Evolutionary conservation across 1,140 invertebrate genomes (phyloP).

Genomic region (Drosophila paulistorum): DNA sequence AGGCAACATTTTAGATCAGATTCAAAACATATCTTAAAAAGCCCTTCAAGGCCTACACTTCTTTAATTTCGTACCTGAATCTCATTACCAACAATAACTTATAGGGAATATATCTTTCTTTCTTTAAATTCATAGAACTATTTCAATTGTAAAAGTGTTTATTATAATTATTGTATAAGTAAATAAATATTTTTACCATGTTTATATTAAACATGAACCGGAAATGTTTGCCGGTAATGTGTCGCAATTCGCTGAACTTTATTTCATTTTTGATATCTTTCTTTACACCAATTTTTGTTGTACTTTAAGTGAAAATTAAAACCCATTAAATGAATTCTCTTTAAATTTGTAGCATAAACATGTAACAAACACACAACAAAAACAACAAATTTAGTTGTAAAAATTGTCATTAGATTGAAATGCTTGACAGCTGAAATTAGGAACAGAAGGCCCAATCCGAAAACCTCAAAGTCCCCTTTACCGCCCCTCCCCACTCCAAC

Average conservation of each 20-base stretch:
- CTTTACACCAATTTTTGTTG: slow-evolving; percentile 8
- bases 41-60: not conserved
- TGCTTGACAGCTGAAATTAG: not conserved
- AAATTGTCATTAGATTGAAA: slow-evolving; percentile 59
- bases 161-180: too few relatives aligned
- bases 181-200: not conserved
- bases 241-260: slow-evolving; percentile 37
- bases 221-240: slow-evolving; percentile 52
- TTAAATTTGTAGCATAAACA: slow-evolving; percentile 56
- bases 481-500: not conserved
- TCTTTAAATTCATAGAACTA: too few relatives aligned
- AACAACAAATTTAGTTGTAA: slow-evolving; percentile 58
- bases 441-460: slow-evolving; percentile 1
- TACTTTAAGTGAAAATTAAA: slow-evolving; percentile 29
- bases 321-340: slow-evolving; percentile 43
- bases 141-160: too few relatives aligned
- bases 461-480: not conserved
- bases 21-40: too few relatives aligned
- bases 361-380: slow-evolving; percentile 28
- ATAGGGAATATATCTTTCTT: too few relatives aligned
- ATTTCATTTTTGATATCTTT: slow-evolving; percentile 15
- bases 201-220: slow-evolving; percentile 44
- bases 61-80: too few relatives aligned
- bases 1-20: too few relatives aligned
- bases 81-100: too few relatives aligned